A percentile compares a stretch with the other conserved stretches of the same genome.
Evolutionary conservation across 2,113 vertebrate genomes (phyloP).

Genomic region (Carassius auratus): DNA sequence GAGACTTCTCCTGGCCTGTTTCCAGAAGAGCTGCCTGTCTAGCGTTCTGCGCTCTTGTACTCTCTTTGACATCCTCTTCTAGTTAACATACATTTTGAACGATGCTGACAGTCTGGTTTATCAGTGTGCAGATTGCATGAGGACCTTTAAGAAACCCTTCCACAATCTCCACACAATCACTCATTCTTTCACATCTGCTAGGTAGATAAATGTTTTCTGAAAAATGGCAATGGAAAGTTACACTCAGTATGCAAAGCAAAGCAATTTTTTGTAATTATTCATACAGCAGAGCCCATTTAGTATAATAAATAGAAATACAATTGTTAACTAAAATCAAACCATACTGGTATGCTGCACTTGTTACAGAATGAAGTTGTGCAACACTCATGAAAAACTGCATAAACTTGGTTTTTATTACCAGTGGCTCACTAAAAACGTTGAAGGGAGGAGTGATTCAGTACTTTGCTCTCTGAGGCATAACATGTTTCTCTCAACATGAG

Average conservation of each 20-base stretch:
- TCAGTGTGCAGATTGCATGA: conserved; percentile 11
- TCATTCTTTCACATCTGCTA: conserved; percentile 2
- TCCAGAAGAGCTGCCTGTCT: conserved; percentile 43
- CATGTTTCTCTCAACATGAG: background rate
- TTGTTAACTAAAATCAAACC: background rate
- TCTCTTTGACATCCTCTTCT: conserved; percentile 18
- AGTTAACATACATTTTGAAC: conserved; percentile 24
- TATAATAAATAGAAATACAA: no score
- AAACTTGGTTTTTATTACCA: background rate
- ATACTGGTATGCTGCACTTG: background rate
- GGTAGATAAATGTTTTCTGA: background rate
- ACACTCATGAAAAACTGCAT: background rate
- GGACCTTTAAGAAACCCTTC: background rate
- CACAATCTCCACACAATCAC: background rate
- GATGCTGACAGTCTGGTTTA: conserved; percentile 51
- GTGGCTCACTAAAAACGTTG: background rate
- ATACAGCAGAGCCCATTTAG: no score
- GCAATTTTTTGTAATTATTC: no score
- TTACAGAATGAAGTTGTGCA: background rate
- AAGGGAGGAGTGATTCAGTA: background rate
- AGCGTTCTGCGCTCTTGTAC: conserved; percentile 18
- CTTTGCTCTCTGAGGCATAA: conserved; percentile 1
- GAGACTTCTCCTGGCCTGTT: conserved; percentile 25
- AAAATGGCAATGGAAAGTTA: conserved; percentile 25
- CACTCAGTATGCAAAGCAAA: background rate